Base-by-base conservation (phyloP, 2,797 vertebrate species). In the Cetoscarus ocellatus region DNA sequence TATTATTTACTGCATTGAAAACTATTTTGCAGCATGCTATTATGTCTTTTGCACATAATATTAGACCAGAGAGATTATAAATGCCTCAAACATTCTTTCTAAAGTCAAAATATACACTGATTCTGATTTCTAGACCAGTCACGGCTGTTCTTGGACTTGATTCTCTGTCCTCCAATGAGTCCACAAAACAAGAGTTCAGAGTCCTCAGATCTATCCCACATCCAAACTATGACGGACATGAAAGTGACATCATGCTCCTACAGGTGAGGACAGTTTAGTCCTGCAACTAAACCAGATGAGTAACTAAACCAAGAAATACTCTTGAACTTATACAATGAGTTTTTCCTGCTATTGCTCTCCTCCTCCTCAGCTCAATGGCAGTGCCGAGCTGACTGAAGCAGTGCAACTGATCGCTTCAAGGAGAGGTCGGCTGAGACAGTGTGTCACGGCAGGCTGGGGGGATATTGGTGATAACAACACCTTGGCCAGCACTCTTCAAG, bases 171-270 rank as follows among this genome's bases (percentile, higher is more conserved):
- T 49, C 7, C 6, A 47, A 71, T 4, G 91, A 92, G 65, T 0
- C 68, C 0, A 73, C 84, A 3, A 84, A 69, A 63, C 92, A 94
- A 72, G 38, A 64, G 15, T 70, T 93, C 40, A 44, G 1, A 0
- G 17, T 56, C 10, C 2, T 61, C 50, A 66, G 57, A 39, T 56
- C 59, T 49, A 66, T 92, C 64, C 85, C 60, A 44, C 86, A 93
- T 73, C 91, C 92, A 10, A 0, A 12, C 38, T 93, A 90, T 40
- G 65, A 78, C 11, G 39, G 64, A 1, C 57, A 74, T 8, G 6
- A 1, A 34, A 91, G 90, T 39, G 93, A 94, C n/a, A 80, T 94
- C 76, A 93, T 93, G 93, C 91, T 94, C 1, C 77, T 94, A 0
- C 82, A 91, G 91, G 93, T 94, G 40, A 77, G 73, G 38, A 53